Conservation (phyloP, 2,888 invertebrate genomes). For the Aporophyla lueneburgensis region DNA sequence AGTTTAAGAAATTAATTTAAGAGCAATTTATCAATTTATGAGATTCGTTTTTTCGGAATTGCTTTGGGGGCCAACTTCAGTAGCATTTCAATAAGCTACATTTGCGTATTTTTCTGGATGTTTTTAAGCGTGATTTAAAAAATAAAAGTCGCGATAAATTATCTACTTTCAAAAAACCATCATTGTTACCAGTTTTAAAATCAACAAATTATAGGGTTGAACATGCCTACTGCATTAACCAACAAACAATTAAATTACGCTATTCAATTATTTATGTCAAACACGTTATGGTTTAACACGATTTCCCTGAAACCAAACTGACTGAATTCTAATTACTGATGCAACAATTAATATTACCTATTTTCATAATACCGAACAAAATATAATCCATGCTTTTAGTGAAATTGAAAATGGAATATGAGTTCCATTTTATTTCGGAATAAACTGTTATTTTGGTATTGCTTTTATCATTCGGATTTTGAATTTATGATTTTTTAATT, state of each 20-base stretch:
- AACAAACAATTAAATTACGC: slow-evolving; percentile 37
- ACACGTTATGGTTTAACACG: slow-evolving; percentile 25
- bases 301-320: slow-evolving; percentile 13
- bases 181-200: not conserved
- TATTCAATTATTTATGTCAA: slow-evolving; percentile 29
- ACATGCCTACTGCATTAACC: slow-evolving; percentile 8
- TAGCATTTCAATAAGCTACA: not conserved
- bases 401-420: not conserved
- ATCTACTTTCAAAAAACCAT: not conserved
- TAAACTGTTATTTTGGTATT: not conserved
- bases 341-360: slow-evolving; percentile 5
- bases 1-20: slow-evolving; percentile 12
- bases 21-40: not conserved
- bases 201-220: slow-evolving; percentile 10
- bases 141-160: not conserved
- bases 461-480: not conserved
- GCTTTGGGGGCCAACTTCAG: not conserved
- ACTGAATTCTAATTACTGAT: slow-evolving; percentile 32
- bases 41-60: not conserved
- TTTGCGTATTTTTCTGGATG: not conserved
- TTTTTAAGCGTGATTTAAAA: not conserved
- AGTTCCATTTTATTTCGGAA: not conserved
- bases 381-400: not conserved
- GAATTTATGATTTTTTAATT: not conserved
- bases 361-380: slow-evolving; percentile 2